Evolutionary conservation across 2,797 vertebrate species (phyloP).

Genomic region (Scolopax rusticola): DNA sequence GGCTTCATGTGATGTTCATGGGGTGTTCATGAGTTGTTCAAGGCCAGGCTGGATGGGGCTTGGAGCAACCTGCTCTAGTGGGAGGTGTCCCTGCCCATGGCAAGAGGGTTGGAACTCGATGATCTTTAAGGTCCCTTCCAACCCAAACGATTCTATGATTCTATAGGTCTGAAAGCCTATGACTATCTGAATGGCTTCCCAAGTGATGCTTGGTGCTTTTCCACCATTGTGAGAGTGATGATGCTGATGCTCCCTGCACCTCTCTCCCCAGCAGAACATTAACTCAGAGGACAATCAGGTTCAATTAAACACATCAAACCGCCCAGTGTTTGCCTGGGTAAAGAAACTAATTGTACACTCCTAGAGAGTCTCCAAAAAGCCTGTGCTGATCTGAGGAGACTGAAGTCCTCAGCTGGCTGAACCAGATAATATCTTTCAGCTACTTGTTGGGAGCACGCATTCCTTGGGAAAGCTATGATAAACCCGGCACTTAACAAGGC

Average conservation of each 20-base stretch:
- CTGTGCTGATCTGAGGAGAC: neutral
- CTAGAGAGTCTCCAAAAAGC: neutral
- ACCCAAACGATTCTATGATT: too few relatives aligned
- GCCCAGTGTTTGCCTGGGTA: neutral
- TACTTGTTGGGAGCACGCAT: conserved; percentile 9
- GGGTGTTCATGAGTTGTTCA: too few relatives aligned
- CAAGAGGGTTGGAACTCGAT: too few relatives aligned
- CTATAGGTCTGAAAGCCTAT: neutral
- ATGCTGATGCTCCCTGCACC: neutral
- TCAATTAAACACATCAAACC: neutral
- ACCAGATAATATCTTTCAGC: conserved; percentile 60
- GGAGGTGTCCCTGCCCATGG: too few relatives aligned
- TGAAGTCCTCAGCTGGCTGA: neutral
- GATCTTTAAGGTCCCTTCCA: too few relatives aligned
- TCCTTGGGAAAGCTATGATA: conserved; percentile 57
- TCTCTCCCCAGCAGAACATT: neutral
- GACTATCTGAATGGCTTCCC: neutral
- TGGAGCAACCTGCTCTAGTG: too few relatives aligned
- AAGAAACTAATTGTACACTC: neutral
- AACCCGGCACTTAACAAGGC: conserved; percentile 60
- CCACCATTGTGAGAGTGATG: accelerated
- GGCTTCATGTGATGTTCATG: neutral
- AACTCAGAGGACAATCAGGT: neutral
- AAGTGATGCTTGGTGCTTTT: neutral
- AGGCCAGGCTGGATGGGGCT: too few relatives aligned